A percentile compares a stretch with the other conserved stretches of the same genome.
These are phyloP conservation scores for Pseudobourletiella spinata DNA, from an alignment of 1,140 invertebrate species.

Conservation along the genomic window DNA sequence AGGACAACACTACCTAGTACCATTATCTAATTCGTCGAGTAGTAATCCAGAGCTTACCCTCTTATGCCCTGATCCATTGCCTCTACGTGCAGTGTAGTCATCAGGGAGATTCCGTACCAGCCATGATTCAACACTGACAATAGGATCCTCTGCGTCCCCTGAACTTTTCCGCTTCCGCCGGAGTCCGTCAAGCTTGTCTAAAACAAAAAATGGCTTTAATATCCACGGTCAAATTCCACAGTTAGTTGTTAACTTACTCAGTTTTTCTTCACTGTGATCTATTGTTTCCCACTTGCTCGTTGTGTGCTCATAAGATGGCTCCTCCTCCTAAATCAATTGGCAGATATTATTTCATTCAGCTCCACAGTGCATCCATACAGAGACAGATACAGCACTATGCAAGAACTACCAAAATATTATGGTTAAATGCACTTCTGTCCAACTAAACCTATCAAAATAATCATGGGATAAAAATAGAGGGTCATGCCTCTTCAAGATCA, in stretches of 20 bases:
- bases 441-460: too few species aligned
- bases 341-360: too few species aligned
- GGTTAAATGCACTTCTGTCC: too few species aligned
- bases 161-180: slow-evolving; percentile 45
- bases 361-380: too few species aligned
- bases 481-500: not conserved
- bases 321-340: slow-evolving; percentile 20
- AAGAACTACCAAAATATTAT: too few species aligned
- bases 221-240: too few species aligned
- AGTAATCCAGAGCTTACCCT: too few species aligned
- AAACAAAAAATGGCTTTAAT: slow-evolving; percentile 44
- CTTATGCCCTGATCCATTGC: slow-evolving; percentile 71
- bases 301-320: not conserved
- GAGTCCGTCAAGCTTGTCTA: slow-evolving; percentile 81
- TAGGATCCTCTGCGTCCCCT: slow-evolving; percentile 35
- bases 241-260: slow-evolving; percentile 45
- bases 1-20: too few species aligned
- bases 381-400: too few species aligned
- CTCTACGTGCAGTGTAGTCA: slow-evolving; percentile 53
- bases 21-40: not conserved
- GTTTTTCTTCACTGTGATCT: slow-evolving; percentile 52
- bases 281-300: slow-evolving; percentile 58
- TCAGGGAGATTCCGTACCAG: slow-evolving; percentile 65
- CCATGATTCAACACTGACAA: slow-evolving; percentile 77
- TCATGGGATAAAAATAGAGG: too few species aligned